Percentiles rank a stretch among this genome's conserved stretches.
phyloP scores from a whole-genome alignment of 1,140 invertebrate species.

The Pentalonia nigronervosa region DNA sequence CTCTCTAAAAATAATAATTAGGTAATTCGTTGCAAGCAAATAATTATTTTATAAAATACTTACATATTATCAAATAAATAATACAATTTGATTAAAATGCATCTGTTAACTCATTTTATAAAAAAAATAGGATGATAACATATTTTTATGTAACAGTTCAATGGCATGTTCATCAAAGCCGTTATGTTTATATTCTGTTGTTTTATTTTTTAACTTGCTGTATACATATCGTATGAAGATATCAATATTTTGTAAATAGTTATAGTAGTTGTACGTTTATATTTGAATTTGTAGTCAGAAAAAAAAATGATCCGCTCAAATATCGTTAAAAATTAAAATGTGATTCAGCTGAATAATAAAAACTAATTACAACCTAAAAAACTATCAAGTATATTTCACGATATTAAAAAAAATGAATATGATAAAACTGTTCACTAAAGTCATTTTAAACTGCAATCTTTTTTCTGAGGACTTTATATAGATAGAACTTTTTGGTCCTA shows the following conservation, averaged over 20 bases:
- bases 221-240: not conserved
- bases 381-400: not conserved
- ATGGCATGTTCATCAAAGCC: not conserved
- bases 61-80: not conserved
- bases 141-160: not conserved
- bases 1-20: not conserved
- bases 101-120: not conserved
- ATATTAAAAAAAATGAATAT: not conserved
- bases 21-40: not conserved
- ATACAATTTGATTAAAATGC: not conserved
- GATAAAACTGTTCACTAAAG: too few relatives aligned
- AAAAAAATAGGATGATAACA: not conserved
- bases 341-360: not conserved
- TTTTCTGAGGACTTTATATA: too few relatives aligned
- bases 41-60: not conserved
- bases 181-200: not conserved
- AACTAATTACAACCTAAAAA: not conserved
- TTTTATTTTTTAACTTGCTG: not conserved
- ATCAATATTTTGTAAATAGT: too few relatives aligned
- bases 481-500: too few relatives aligned
- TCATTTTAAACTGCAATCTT: too few relatives aligned
- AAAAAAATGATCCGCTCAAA: not conserved
- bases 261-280: not conserved
- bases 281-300: not conserved
- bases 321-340: not conserved